Percentiles rank a stretch among this genome's conserved stretches.
Evolutionary conservation across 2,797 vertebrate species (phyloP).

Genomic region (Chiroxiphia lanceolata): DNA sequence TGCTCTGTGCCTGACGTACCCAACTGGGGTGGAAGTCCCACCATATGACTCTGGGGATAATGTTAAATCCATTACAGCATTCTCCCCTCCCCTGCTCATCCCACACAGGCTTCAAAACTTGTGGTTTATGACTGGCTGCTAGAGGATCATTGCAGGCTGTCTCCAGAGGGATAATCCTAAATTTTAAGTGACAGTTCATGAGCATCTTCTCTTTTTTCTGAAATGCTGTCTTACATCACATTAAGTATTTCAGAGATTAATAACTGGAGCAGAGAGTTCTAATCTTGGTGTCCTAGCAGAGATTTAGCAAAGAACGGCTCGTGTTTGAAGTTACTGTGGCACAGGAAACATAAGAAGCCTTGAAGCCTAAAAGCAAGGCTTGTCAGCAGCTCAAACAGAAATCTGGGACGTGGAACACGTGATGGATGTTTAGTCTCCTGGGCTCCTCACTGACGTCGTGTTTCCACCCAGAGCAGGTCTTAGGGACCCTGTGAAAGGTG

Average conservation of each 20-base stretch:
- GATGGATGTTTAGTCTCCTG: slow-evolving; percentile 21
- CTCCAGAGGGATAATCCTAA: slow-evolving; percentile 50
- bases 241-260: slow-evolving; percentile 39
- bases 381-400: background rate
- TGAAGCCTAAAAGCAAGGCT: slow-evolving; percentile 5
- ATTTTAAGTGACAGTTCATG: slow-evolving; percentile 25
- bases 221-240: slow-evolving; percentile 20
- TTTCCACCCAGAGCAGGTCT: slow-evolving; percentile 7
- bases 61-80: slow-evolving; percentile 26
- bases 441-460: slow-evolving; percentile 23
- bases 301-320: background rate
- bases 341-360: slow-evolving; percentile 43
- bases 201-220: slow-evolving; percentile 33
- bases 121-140: slow-evolving; percentile 21
- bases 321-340: slow-evolving; percentile 23
- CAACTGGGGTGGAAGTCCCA: background rate
- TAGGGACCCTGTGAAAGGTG: slow-evolving; percentile 10
- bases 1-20: background rate
- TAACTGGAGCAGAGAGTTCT: slow-evolving; percentile 47
- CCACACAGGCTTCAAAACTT: slow-evolving; percentile 51
- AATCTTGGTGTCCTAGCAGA: slow-evolving; percentile 46
- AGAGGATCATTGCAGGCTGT: slow-evolving; percentile 3
- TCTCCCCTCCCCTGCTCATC: slow-evolving; percentile 44
- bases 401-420: slow-evolving; percentile 35
- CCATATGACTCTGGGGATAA: slow-evolving; percentile 30